Conservation (phyloP, 2,797 vertebrate genomes). For the Xiphorhynchus erythropygius region DNA sequence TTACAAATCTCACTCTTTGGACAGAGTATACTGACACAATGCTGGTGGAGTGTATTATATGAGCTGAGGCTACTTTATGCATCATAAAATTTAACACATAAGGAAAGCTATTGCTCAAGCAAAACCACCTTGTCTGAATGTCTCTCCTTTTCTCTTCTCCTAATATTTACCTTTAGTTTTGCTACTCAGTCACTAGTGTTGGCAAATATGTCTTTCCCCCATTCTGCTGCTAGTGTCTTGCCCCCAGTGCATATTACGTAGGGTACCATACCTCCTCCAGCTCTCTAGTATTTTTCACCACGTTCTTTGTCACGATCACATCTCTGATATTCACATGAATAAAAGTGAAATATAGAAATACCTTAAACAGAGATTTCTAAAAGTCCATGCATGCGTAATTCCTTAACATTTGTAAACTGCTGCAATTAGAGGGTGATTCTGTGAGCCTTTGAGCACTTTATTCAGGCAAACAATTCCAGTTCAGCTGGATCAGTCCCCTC, state of each 20-base stretch:
- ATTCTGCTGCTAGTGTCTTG: not conserved
- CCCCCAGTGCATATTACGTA: fast-evolving
- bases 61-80: not conserved
- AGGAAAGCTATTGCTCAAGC: not conserved
- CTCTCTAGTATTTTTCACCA: not conserved
- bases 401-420: not conserved
- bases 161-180: not conserved
- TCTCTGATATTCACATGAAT: not conserved
- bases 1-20: not conserved
- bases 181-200: not conserved
- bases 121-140: not conserved
- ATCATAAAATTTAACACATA: not conserved
- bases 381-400: not conserved
- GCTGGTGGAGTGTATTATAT: not conserved
- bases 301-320: fast-evolving
- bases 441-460: not conserved
- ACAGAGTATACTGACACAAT: not conserved
- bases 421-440: not conserved
- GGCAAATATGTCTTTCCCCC: not conserved
- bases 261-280: not conserved
- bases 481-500: not conserved
- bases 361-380: not conserved
- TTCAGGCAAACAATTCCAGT: not conserved
- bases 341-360: not conserved
- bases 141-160: not conserved